Percentiles rank a stretch among this genome's conserved stretches.
These are phyloP conservation scores for Drosophila paramelanica DNA, from an alignment of 2,888 invertebrate genomes.

Conservation along the genomic window DNA sequence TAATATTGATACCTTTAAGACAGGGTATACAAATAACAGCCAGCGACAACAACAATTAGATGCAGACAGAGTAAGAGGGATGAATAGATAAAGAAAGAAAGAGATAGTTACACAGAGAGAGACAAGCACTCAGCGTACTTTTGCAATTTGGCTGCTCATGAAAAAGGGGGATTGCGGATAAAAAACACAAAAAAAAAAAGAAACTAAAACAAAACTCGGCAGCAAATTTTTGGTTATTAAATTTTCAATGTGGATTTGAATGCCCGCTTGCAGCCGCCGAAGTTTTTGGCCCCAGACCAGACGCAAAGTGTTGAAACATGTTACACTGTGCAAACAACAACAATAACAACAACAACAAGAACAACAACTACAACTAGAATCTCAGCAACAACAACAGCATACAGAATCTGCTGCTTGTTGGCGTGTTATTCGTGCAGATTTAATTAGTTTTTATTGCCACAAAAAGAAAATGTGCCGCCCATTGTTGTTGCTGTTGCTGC, in stretches of 20 bases:
- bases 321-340: constrained; percentile 46
- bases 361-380: constrained; percentile 1
- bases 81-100: constrained; percentile 10
- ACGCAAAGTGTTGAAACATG: constrained; percentile 78
- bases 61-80: constrained; percentile 7
- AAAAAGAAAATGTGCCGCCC: constrained; percentile 44
- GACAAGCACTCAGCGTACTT: constrained; percentile 31
- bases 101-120: constrained; percentile 2
- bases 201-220: constrained; percentile 30
- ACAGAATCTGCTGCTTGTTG: constrained; percentile 34
- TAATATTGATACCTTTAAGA: too few species aligned
- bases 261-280: constrained; percentile 38
- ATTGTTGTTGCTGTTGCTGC: constrained; percentile 25
- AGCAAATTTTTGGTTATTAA: constrained; percentile 75
- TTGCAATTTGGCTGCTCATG: constrained; percentile 50
- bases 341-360: constrained; percentile 10
- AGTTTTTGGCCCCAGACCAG: constrained; percentile 45
- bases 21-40: constrained; percentile 36
- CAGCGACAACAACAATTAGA: constrained; percentile 27
- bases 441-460: constrained; percentile 74
- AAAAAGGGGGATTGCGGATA: constrained; percentile 2
- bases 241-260: constrained; percentile 76
- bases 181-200: background rate
- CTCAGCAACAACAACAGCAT: constrained; percentile 17
- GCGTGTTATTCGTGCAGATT: constrained; percentile 67